Conservation (phyloP, 2,797 vertebrate genomes). For the Ctenochaetus hawaiiensis region DNA sequence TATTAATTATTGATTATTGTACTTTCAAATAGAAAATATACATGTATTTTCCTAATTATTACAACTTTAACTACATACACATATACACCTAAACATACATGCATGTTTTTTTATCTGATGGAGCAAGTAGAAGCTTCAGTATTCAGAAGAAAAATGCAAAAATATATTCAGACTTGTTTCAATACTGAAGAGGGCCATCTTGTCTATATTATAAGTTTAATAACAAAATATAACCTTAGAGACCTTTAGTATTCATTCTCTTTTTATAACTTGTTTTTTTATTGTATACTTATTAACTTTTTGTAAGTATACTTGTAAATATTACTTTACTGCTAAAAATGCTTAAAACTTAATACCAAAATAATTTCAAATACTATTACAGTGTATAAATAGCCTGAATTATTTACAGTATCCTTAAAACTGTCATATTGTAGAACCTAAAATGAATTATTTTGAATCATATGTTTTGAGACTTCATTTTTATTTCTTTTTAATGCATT, state of each 20-base stretch:
- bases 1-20: background rate
- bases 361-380: too few species aligned
- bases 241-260: background rate
- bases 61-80: background rate
- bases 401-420: too few species aligned
- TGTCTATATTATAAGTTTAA: background rate
- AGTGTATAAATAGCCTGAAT: too few species aligned
- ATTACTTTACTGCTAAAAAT: background rate
- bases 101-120: background rate
- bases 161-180: background rate
- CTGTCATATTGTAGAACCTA: too few species aligned
- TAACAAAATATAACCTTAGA: background rate
- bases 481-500: too few species aligned
- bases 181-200: background rate
- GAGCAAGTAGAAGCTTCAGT: background rate
- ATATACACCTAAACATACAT: too few species aligned
- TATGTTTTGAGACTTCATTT: too few species aligned
- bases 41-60: too few species aligned
- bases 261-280: background rate
- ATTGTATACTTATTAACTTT: background rate
- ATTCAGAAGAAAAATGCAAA: background rate
- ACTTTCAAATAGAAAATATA: background rate
- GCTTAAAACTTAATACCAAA: background rate
- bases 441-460: too few species aligned
- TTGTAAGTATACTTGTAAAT: background rate